These are phyloP conservation scores for Philereme transversata DNA, from an alignment of 2,888 invertebrate species.

Conservation along the genomic window DNA sequence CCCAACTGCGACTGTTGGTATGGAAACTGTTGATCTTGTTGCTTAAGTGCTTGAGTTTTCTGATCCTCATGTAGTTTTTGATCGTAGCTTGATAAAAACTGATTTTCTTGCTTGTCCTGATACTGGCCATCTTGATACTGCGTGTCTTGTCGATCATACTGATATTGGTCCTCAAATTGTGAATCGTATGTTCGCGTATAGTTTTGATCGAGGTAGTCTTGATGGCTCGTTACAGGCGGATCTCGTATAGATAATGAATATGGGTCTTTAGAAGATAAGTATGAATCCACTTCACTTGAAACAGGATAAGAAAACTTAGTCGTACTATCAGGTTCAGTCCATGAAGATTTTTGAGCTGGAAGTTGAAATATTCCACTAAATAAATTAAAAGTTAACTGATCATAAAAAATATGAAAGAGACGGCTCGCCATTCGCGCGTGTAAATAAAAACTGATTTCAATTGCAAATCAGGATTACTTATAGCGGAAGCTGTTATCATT, in stretches of 20 bases:
- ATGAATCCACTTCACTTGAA: conserved; percentile 63
- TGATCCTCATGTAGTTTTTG: conserved; percentile 46
- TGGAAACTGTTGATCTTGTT: conserved; percentile 52
- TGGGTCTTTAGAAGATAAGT: conserved; percentile 64
- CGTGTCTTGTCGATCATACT: conserved; percentile 49
- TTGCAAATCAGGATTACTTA: conserved; percentile 39
- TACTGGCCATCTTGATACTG: conserved; percentile 49
- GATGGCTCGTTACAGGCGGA: conserved; percentile 61
- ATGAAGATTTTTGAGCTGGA: conserved; percentile 78
- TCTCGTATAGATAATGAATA: conserved; percentile 65
- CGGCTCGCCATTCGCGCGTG: conserved; percentile 56
- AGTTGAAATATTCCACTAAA: conserved; percentile 62
- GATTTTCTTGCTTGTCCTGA: conserved; percentile 47
- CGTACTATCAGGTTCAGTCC: conserved; percentile 69
- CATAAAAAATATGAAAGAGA: conserved; percentile 55
- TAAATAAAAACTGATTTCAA: conserved; percentile 48
- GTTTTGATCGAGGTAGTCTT: conserved; percentile 60
- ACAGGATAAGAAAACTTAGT: conserved; percentile 69
- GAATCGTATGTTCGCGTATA: conserved; percentile 58
- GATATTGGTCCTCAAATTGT: conserved; percentile 48
- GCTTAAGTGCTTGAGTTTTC: conserved; percentile 48
- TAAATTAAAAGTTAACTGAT: conserved; percentile 51
- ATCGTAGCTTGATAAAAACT: conserved; percentile 50
- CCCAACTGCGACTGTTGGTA: conserved; percentile 47
- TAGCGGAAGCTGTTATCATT: conserved; percentile 68